Evolutionary conservation across 2,797 vertebrate genomes (phyloP), one percentile per base, ranked within the genome.

Genomic region (Phrynocephalus forsythii): DNA sequence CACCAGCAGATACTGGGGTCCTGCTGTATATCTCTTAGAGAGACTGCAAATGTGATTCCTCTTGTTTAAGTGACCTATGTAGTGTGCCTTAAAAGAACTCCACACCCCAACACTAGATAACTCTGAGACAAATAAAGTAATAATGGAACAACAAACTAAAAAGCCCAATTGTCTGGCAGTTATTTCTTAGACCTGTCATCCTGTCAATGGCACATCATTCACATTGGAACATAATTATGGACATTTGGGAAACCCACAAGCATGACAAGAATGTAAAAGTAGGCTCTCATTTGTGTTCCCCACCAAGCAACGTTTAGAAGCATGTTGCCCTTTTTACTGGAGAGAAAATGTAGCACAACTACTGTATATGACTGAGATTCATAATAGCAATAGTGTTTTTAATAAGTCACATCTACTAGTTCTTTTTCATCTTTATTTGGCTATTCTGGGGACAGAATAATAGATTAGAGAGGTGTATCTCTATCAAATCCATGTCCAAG

Each of bases 101-200:
- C 56, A 79, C 56, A 71, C 16, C 48, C 18, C 67, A 79, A 10
- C 71, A 15, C 56, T n/a, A 56, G 11, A 20, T 28, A 56, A 48
- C 38, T 82, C 22, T 24, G 76, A 79, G 48, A 69, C 56, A 38
- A 33, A 79, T 86, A 60, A 5, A n/a, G n/a, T 69, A 56, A 38
- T 60, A 79, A 52, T 86, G 77, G 79, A 79, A 86, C 13, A 79
- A 44, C 48, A 33, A 79, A 60, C 30, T 56, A 30, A 86, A 48
- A 86, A 79, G 30, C 50, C 77, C 68, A 86, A 6, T 44, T 71
- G 85, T 79, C 67, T 69, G 67, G 30, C 67, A 60, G n/a, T 69
- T 86, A 52, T 79, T 77, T 78, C 84, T 66, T 79, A 79, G 56
- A 28, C 66, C 22, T 79, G 77, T 86, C 77, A 86, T 79, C 33